A percentile compares a stretch with the other conserved stretches of the same genome.
These are phyloP conservation scores for Sorex araneus DNA, from an alignment of 2,113 vertebrate genomes.

Conservation along the genomic window DNA sequence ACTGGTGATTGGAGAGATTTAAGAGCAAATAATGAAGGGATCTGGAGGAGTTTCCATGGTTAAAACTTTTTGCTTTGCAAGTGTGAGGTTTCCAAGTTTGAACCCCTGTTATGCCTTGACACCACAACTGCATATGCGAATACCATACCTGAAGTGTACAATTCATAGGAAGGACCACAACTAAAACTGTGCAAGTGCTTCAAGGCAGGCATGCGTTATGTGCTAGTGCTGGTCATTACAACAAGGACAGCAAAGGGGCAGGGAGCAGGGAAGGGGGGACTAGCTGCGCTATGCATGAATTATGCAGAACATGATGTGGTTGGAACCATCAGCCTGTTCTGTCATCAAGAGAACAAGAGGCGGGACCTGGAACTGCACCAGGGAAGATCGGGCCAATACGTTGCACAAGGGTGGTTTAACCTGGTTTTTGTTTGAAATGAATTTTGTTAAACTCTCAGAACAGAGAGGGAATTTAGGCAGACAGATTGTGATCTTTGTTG, in stretches of 20 bases:
- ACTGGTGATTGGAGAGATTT: not conserved
- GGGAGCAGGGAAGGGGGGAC: not conserved
- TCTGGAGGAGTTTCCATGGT: too few relatives aligned
- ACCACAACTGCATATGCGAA: too few relatives aligned
- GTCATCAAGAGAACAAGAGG: not conserved
- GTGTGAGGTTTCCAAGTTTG: too few relatives aligned
- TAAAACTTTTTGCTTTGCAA: too few relatives aligned
- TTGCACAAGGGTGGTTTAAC: slow-evolving; percentile 37
- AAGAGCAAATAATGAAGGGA: too few relatives aligned
- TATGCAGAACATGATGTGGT: accelerated
- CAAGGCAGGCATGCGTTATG: too few relatives aligned
- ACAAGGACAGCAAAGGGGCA: too few relatives aligned
- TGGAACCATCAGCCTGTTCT: not conserved
- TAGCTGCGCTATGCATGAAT: accelerated
- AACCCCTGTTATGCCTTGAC: too few relatives aligned
- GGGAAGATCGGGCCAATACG: not conserved
- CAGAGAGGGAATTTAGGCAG: slow-evolving; percentile 72
- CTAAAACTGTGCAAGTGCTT: too few relatives aligned
- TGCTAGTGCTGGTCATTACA: too few relatives aligned
- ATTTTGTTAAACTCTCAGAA: slow-evolving; percentile 58
- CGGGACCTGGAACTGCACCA: not conserved
- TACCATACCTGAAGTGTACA: too few relatives aligned
- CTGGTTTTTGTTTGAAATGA: slow-evolving; percentile 57
- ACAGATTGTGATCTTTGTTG: slow-evolving; percentile 80
- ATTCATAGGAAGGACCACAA: too few relatives aligned